Evolutionary conservation across 2,888 invertebrate species (phyloP), one percentile per base, ranked within the genome.

Genomic region (Caenorhabditis panamensis): DNA sequence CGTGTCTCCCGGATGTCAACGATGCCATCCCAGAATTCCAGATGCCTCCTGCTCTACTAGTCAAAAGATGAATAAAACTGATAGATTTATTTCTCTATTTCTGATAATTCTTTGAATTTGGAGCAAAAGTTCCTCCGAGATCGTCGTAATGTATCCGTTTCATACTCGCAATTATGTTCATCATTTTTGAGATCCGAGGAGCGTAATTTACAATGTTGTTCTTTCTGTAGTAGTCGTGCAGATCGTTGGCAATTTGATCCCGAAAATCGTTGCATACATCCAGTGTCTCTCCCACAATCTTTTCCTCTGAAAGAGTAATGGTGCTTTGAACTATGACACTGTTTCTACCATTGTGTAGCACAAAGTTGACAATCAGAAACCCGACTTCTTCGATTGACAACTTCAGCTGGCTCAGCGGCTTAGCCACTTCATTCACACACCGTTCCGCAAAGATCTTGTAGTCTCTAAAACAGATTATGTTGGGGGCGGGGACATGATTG

Each of bases 391-490:
- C 67, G 22, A 58, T 66, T 0, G 66, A 62, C n/a, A 72, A 41
- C 28, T 79, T 79, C 44, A 79, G 20, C 49, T 67, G 61, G 62
- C 67, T 62, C 59, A 79, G 37, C 6, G 79, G 79, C 37, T 62
- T 62, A 1, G 79, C 79, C 24, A 79, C 79, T 61, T 79, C 79
- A n/a, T 62, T 54, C 1, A 79, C 69, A 31, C 72, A 72, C 31
- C 79, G 8, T 18, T 72, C 59, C 9, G 79, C 79, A 37, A 72
- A 79, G 18, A 26, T 62, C 49, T 79, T 79, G 51, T 67, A 79
- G 53, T 79, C 72, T 68, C 72, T 79, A 31, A 64, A n/a, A 28
- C 49, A n/a, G n/a, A 54, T 58, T 58, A 9, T 22, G 36, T 18
- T 20, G 11, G 18, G 16, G 13, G 6, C 1, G 16, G 4, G 20